phyloP scores from a whole-genome alignment of 2,797 vertebrate genomes.

The Nannoperca obscura region DNA sequence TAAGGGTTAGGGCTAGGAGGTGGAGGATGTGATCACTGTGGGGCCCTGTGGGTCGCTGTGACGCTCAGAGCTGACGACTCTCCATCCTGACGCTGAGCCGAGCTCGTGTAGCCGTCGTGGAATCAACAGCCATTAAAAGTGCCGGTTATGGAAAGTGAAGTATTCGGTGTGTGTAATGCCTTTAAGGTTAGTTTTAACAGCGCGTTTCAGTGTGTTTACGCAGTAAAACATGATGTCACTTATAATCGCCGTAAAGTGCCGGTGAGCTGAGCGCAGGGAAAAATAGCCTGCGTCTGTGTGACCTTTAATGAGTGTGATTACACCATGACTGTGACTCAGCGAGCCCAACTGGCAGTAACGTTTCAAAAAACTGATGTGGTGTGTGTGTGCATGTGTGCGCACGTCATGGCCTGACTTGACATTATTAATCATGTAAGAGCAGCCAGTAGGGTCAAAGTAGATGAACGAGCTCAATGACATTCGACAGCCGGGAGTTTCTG shows the following conservation, averaged over 20 bases:
- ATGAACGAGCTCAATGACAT: slow-evolving; percentile 7
- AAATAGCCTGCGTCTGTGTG: slow-evolving; percentile 40
- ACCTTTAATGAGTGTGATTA: slow-evolving; percentile 66
- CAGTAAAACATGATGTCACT: slow-evolving; percentile 57
- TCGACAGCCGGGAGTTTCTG: background rate
- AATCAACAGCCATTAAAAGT: slow-evolving; percentile 35
- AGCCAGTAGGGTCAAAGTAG: slow-evolving; percentile 23
- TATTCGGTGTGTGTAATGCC: slow-evolving; percentile 37
- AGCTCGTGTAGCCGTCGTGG: slow-evolving; percentile 1
- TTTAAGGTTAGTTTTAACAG: slow-evolving; percentile 52
- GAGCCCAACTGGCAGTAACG: slow-evolving; percentile 33
- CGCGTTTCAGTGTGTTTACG: slow-evolving; percentile 26
- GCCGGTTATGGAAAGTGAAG: slow-evolving; percentile 42
- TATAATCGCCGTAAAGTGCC: slow-evolving; percentile 34
- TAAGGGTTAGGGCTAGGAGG: slow-evolving; percentile 64
- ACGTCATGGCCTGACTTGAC: slow-evolving; percentile 9
- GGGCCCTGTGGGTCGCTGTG: slow-evolving; percentile 64
- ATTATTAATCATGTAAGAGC: slow-evolving; percentile 32
- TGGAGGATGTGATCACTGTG: slow-evolving; percentile 75
- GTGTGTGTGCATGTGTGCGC: slow-evolving; percentile 1
- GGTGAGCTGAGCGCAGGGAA: slow-evolving; percentile 33
- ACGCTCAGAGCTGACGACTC: slow-evolving; percentile 25
- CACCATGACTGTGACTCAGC: slow-evolving; percentile 41
- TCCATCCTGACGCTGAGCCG: slow-evolving; percentile 15
- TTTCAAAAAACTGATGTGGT: slow-evolving; percentile 17